These are phyloP conservation scores for Pogoniulus pusillus DNA, from an alignment of 2,797 vertebrate genomes.

Conservation along the genomic window DNA sequence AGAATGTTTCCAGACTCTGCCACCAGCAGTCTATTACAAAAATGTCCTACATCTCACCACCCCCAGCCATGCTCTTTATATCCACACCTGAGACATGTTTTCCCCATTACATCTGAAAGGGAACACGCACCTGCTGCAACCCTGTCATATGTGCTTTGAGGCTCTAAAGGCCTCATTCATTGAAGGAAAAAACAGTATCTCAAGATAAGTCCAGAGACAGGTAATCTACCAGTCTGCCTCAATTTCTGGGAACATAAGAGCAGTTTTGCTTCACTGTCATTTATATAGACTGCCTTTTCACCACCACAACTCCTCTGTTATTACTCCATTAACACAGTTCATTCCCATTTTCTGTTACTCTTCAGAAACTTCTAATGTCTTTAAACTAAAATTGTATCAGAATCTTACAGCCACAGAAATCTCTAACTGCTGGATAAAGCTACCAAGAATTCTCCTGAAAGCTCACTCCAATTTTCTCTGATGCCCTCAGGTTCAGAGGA, in stretches of 20 bases:
- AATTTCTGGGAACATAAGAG: neutral
- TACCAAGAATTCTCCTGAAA: neutral
- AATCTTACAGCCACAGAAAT: neutral
- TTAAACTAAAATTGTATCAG: neutral
- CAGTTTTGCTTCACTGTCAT: neutral
- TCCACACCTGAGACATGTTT: neutral
- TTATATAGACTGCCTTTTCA: neutral
- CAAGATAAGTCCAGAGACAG: neutral
- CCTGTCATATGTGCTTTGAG: neutral
- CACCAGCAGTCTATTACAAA: neutral
- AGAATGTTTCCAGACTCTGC: neutral
- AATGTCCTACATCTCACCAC: neutral
- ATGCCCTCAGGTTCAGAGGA: neutral
- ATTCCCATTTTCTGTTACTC: neutral
- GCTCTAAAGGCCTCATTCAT: neutral
- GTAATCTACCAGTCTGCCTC: neutral
- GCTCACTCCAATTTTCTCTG: neutral
- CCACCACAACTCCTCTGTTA: neutral
- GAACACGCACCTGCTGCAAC: neutral
- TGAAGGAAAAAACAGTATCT: neutral
- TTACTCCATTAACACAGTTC: neutral
- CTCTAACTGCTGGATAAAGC: neutral
- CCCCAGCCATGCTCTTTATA: neutral
- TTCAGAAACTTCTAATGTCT: neutral
- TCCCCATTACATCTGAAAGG: neutral